Base-by-base conservation (phyloP, 2,888 invertebrate species). In the Sminthurinus aureus region DNA sequence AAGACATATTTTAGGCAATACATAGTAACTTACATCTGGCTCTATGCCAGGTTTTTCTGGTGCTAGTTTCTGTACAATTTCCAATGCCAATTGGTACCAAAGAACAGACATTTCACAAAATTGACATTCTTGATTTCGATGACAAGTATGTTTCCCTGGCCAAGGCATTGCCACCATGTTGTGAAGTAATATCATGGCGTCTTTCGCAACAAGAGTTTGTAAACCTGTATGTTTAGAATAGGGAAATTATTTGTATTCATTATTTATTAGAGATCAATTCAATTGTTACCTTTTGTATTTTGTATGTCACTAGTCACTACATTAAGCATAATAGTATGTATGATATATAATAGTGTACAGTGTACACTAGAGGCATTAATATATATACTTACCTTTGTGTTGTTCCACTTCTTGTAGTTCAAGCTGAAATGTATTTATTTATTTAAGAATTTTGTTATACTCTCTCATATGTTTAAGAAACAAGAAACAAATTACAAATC, bases 71-170 rank as follows among this genome's bases (percentile, higher is more conserved):
- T 94, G 93, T 51, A 97, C 93, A 64, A 97, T 91, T 88, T 94
- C 93, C 81, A 96, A 93, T 15, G 95, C 94, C 64, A 98, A 91
- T 90, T 98, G 98, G 91, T 98, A 97, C 95, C 98, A 98, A 91
- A 98, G 95, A 58, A 97, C 95, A 51, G 95, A 94, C 83, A 97
- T 95, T 90, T 98, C 97, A 91, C 98, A 99, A 90, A 96, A 96
- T 81, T 94, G 93, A 90, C 98, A 99, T 90, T 97, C 97, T 87
- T 91, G 90, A 89, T 91, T 89, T 89, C 92, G 89, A n/a, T 90
- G 91, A 88, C 93, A 93, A 2, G 90, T 90, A 89, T 92, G 92
- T 9, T 92, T 92, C 22, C 93, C 94, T 84, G 93, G 93, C 93
- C 95, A 95, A 24, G 94, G 93, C 81, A 89, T 89, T 8, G 94